A percentile compares a stretch with the other conserved stretches of the same genome.
These are phyloP conservation scores for Echiichthys vipera DNA, from an alignment of 2,797 vertebrate species.

Conservation along the genomic window DNA sequence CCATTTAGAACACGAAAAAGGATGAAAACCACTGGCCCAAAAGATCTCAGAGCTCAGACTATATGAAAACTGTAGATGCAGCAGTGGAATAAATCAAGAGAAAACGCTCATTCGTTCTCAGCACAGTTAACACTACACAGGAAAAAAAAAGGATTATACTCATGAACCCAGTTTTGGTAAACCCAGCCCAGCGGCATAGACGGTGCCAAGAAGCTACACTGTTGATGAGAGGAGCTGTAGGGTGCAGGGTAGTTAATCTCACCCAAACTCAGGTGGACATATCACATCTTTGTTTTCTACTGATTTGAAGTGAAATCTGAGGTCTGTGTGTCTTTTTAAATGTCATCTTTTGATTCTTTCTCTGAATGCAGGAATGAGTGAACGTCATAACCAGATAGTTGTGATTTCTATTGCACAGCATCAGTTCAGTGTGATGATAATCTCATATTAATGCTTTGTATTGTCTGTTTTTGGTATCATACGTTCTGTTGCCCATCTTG, in stretches of 20 bases:
- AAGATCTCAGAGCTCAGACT: neutral
- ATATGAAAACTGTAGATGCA: neutral
- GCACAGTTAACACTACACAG: neutral
- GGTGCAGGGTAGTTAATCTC: slow-evolving; percentile 59
- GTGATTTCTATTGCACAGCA: slow-evolving; percentile 71
- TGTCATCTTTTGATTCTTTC: slow-evolving; percentile 40
- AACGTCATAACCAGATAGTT: slow-evolving; percentile 59
- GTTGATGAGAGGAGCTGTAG: slow-evolving; percentile 35
- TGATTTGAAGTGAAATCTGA: slow-evolving; percentile 54
- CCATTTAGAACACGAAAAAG: too few relatives aligned
- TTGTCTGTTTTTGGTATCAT: slow-evolving; percentile 72
- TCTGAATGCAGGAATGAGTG: slow-evolving; percentile 61
- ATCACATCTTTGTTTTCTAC: slow-evolving; percentile 54
- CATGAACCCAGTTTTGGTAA: slow-evolving; percentile 17
- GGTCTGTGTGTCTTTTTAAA: slow-evolving; percentile 49
- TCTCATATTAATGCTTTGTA: slow-evolving; percentile 75
- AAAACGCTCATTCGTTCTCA: neutral
- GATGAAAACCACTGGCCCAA: too few relatives aligned
- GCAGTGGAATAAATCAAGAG: neutral
- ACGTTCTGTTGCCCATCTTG: slow-evolving; percentile 53
- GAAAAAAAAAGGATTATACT: neutral
- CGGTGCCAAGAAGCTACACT: slow-evolving; percentile 25
- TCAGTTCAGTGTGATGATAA: slow-evolving; percentile 69
- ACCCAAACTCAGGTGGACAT: slow-evolving; percentile 81
- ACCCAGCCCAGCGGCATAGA: slow-evolving; percentile 22